Base-by-base conservation (phyloP, 2,888 invertebrate genomes). In the Hylaea fasciaria region DNA sequence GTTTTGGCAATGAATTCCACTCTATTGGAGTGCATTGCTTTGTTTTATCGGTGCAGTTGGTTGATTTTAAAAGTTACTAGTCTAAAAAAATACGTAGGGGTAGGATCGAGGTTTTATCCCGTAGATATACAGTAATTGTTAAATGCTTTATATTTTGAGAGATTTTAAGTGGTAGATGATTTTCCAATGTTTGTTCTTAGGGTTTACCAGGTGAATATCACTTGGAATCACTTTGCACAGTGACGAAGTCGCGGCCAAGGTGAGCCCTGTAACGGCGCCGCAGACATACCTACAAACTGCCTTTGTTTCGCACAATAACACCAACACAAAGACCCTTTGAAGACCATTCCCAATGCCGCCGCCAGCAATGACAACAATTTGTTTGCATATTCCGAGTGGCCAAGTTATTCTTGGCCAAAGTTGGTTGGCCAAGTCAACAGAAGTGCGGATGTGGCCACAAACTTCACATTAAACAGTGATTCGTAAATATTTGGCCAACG, bases 1-100 rank as follows among this genome's bases (percentile, higher is more conserved):
- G 68, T 70, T 66, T 66, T 62, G 56, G 66, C 66, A 66, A 66
- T 68, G 68, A 66, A 65, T 47, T 43, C 44, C 48, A 9, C 22
- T 17, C 12, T 53, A 48, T 48, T 48, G 32, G 37, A 47, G 40
- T 40, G 14, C 7, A 37, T 29, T 45, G 40, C 17, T 46, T 55
- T 41, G 13, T 54, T 53, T 22, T 10, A 22, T 37, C 12, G 39
- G 14, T 16, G n/a, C n/a, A 37, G 10, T 13, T 35, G 2, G 28
- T 28, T 11, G 10, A 4, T 37, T 37, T 37, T 37, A 28, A 7
- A n/a, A n/a, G n/a, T n/a, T n/a, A n/a, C n/a, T n/a, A n/a, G n/a
- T n/a, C n/a, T n/a, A n/a, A n/a, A n/a, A n/a, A n/a, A n/a, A n/a
- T 35, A 2, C 35, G 3, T 35, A 11, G 9, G 35, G 35, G 10